Evolutionary conservation across 2,797 vertebrate species (phyloP), one percentile per base, ranked within the genome.

Genomic region (Fundulus diaphanus): DNA sequence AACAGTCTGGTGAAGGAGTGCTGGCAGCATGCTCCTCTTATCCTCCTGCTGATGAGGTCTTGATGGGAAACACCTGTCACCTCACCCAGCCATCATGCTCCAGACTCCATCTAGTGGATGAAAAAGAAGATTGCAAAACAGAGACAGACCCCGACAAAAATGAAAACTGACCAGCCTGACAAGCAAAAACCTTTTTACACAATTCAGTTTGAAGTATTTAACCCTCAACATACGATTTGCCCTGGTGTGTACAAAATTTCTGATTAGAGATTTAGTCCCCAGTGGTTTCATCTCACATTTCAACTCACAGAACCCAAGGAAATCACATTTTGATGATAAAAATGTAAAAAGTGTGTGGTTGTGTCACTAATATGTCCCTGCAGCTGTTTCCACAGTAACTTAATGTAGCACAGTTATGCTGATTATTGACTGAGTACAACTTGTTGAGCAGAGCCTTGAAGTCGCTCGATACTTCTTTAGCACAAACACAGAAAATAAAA

Each of bases 401-500:
- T 31, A 11, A 5, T 56, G 54, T 31, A 31, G n/a, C 54, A 27
- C 67, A 27, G 85, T 87, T 84, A 84, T n/a, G n/a, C n/a, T n/a
- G n/a, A n/a, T n/a, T n/a, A n/a, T 87, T 27, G 52, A 54, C 52
- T 27, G 52, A 54, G 82, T 87, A 77, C 81, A 74, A 85, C 84
- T 82, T 84, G 86, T 81, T 65, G 79, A 89, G 86, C 66, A 71
- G 68, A 80, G 82, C 56, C 80, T 40, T 73, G 51, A 75, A 71
- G 73, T 80, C 20, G 85, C 78, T 92, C 89, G 76, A 94, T 93
- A 93, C 80, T 84, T 87, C 88, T 91, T 91, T 68, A 80, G 92
- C 92, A 89, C 90, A 92, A 93, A 93, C 90, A 92, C 86, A 92
- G 87, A 92, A 92, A 92, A 92, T 88, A 89, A 90, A n/a, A 90